Percentiles rank a stretch among this genome's conserved stretches.
Evolutionary conservation across 2,113 vertebrate genomes (phyloP).

Genomic region (Mirza zaza): DNA sequence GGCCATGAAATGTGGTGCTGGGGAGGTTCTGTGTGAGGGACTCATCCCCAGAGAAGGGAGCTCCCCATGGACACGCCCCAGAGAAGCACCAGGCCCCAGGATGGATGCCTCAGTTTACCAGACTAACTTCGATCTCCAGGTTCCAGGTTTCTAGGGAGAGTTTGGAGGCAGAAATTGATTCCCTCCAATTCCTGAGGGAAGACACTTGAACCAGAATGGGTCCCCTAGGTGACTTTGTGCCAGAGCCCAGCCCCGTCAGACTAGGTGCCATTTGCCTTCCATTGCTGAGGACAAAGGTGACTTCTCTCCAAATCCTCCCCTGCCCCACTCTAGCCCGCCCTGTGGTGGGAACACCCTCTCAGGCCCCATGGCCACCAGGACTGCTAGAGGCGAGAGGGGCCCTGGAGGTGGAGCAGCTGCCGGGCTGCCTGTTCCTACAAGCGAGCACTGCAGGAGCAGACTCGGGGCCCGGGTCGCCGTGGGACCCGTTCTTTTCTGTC

Average conservation of each 20-base stretch:
- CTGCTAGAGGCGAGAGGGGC: background rate
- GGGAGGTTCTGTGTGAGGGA: background rate
- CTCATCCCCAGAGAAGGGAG: background rate
- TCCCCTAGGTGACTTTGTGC: background rate
- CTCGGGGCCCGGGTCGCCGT: fast-evolving
- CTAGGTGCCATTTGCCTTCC: background rate
- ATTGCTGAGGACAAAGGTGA: background rate
- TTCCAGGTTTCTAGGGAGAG: background rate
- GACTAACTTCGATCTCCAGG: background rate
- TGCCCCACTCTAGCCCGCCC: background rate
- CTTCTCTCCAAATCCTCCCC: background rate
- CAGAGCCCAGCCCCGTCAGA: background rate
- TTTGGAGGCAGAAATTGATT: background rate
- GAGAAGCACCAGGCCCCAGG: background rate
- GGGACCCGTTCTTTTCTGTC: background rate
- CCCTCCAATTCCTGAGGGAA: background rate
- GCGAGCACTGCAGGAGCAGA: background rate
- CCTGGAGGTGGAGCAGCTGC: background rate
- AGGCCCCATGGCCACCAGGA: background rate
- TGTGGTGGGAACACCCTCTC: too few species aligned
- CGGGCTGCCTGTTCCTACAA: background rate
- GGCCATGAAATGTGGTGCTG: background rate
- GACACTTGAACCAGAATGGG: background rate
- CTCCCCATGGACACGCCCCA: background rate
- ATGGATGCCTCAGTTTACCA: background rate